Conservation (phyloP, 1,140 invertebrate genomes). For the Saccostrea cuccullata region DNA sequence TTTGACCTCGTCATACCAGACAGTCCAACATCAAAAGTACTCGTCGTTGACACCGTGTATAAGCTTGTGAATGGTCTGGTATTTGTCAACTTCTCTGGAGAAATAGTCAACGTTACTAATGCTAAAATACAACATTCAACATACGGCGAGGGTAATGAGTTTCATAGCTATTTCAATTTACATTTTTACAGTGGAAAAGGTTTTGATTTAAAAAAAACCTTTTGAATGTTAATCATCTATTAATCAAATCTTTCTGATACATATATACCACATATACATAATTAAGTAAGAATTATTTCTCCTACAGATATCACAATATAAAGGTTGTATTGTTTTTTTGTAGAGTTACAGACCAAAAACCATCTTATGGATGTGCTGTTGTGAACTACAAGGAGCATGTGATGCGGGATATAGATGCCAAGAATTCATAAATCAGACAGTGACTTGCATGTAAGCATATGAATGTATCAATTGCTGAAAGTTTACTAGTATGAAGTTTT, state of each 20-base stretch:
- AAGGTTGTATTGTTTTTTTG: background rate
- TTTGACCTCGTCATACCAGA: conserved; percentile 17
- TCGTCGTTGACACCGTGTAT: background rate
- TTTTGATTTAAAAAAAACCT: no score
- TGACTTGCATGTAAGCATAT: conserved; percentile 7
- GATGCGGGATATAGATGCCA: background rate
- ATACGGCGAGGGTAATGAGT: background rate
- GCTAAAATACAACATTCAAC: background rate
- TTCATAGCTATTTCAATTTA: background rate
- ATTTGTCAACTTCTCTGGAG: background rate
- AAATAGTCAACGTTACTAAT: background rate
- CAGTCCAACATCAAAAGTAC: background rate
- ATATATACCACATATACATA: background rate
- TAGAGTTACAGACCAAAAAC: background rate
- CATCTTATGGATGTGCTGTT: background rate
- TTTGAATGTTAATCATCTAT: background rate
- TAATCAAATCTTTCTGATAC: background rate
- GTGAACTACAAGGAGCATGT: background rate
- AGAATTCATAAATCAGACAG: background rate
- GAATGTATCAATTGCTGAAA: no score
- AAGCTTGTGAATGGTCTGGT: background rate
- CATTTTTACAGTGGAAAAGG: no score
- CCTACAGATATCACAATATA: background rate
- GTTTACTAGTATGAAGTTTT: no score
- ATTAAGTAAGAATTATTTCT: background rate